Base-by-base conservation (phyloP, 2,797 vertebrate species). In the Mormyrops attenuatus region DNA sequence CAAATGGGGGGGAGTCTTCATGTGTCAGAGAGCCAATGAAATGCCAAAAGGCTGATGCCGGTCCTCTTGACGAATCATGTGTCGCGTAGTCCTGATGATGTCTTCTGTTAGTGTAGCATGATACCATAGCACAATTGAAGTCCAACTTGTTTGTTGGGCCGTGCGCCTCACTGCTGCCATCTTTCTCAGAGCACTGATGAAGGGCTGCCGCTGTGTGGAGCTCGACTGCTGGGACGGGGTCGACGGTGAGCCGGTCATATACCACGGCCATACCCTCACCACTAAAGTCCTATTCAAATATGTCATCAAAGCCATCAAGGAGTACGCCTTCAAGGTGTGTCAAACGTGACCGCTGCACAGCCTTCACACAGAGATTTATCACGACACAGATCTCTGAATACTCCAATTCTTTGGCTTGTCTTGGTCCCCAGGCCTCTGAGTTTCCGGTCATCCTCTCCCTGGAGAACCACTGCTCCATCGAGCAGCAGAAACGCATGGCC, bases 391-490 rank as follows among this genome's bases (percentile, higher is more conserved):
- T 85, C n/a, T 53, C 47, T 50, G 47, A 85, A 53, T 57, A 41
- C 17, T n/a, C 30, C 30, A 2, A 30, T 41, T 20, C 2, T 87
- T 41, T 15, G 52, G 8, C 26, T 57, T 17, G 15, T 57, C 15
- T 20, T 85, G 84, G 69, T 17, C 89, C 55, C 9, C 91, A 99
- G 98, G 96, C 95, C 0, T 99, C 98, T 0, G 94, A 95, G 0
- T 99, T 98, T 92, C 99, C 99, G 0, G 97, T 99, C 87, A 98
- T 99, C 94, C 94, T 99, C 90, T 99, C 99, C 85, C 93, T 99
- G 96, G 98, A 99, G 95, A 99, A 98, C 91, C 99, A 99, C 94
- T 99, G 99, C 94, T 95, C 93, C 0, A 60, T 98, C 2, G 96
- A 97, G 0, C 99, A 99, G 90, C 99, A 99, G 95, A 97, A 94